A percentile compares a stretch with the other conserved stretches of the same genome.
These are phyloP conservation scores for Pseudomyrmex dendroicus DNA, from an alignment of 1,140 invertebrate genomes.

Conservation along the genomic window DNA sequence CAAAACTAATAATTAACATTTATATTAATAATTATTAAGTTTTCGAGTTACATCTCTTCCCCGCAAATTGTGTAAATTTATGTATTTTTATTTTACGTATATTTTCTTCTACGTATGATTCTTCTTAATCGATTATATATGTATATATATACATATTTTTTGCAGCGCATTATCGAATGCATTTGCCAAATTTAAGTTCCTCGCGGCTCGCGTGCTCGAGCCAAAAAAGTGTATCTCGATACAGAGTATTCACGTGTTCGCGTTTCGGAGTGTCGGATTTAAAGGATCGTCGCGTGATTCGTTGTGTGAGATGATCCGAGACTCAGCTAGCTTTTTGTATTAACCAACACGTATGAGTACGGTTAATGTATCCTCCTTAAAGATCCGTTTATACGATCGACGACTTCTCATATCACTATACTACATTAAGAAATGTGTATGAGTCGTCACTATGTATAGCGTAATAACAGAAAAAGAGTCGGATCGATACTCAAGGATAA, in stretches of 20 bases:
- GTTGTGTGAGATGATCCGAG: slow-evolving; percentile 10
- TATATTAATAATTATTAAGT: too few relatives aligned
- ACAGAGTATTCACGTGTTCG: slow-evolving; percentile 28
- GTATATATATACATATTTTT: background rate
- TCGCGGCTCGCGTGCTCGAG: slow-evolving; percentile 11
- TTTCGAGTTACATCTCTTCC: too few relatives aligned
- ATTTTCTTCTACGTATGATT: background rate
- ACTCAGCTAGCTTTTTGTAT: slow-evolving; percentile 39
- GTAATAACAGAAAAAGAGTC: slow-evolving; percentile 34
- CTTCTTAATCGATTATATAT: slow-evolving; percentile 4
- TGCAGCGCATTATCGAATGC: slow-evolving; percentile 17
- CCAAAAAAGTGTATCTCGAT: slow-evolving; percentile 10
- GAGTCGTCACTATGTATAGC: slow-evolving; percentile 21
- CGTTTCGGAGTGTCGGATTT: slow-evolving; percentile 18
- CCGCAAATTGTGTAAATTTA: too few relatives aligned
- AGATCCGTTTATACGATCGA: slow-evolving; percentile 42
- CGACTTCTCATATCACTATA: slow-evolving; percentile 16
- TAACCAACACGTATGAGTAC: slow-evolving; percentile 58
- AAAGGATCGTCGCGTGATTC: background rate
- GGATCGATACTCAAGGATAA: slow-evolving; percentile 56
- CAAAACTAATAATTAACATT: background rate
- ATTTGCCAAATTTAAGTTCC: slow-evolving; percentile 63
- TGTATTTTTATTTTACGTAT: background rate
- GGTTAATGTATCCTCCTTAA: slow-evolving; percentile 57
- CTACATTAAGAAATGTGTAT: background rate